A percentile compares a stretch with the other conserved stretches of the same genome.
Conservation (phyloP, 2,888 invertebrate genomes). For the Lamproptera curius region DNA sequence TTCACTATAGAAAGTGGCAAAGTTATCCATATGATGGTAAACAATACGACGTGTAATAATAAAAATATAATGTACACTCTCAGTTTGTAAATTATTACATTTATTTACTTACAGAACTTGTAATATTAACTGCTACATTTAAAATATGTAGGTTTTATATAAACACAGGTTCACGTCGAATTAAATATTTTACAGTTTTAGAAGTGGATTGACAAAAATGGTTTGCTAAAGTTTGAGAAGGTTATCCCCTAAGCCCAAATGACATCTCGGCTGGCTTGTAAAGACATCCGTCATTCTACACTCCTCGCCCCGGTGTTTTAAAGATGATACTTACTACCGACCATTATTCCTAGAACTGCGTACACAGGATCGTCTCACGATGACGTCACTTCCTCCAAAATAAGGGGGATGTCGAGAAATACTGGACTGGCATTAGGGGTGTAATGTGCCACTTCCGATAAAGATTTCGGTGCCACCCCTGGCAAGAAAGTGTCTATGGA, state of each 20-base stretch:
- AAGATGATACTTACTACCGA: conserved; percentile 41
- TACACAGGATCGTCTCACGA: conserved; percentile 10
- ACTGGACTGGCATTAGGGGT: conserved; percentile 36
- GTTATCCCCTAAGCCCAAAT: conserved; percentile 38
- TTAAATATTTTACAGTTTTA: no score
- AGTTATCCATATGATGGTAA: no score
- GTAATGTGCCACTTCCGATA: conserved; percentile 71
- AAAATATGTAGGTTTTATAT: no score
- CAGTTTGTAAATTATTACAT: no score
- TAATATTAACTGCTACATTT: no score
- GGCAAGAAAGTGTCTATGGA: neutral
- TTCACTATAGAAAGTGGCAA: no score
- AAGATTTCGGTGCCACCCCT: conserved; percentile 36
- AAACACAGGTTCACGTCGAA: no score
- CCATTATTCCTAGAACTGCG: conserved; percentile 36
- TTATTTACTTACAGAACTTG: no score
- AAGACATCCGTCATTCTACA: conserved; percentile 73
- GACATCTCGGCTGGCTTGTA: conserved; percentile 68
- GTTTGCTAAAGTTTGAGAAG: conserved; percentile 50
- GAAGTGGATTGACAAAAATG: no score
- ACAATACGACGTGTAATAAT: no score
- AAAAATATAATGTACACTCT: no score
- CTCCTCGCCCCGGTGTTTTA: conserved; percentile 48
- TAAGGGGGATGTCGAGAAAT: conserved; percentile 26
- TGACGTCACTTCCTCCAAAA: conserved; percentile 1